Conservation (phyloP, 2,113 vertebrate genomes). For the Amphilophus citrinellus region DNA sequence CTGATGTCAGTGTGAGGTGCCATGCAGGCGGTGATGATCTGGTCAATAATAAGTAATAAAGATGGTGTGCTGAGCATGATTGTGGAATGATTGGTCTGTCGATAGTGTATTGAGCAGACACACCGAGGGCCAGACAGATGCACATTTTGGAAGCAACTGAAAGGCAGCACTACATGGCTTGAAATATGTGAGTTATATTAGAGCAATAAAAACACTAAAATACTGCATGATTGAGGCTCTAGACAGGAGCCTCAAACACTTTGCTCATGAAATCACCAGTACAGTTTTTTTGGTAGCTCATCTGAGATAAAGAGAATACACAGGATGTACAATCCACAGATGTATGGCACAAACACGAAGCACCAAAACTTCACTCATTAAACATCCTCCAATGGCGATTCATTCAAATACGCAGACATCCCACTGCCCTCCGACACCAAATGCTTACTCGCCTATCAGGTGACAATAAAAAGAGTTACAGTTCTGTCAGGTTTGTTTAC, state of each 20-base stretch:
- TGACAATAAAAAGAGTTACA: conserved; percentile 2
- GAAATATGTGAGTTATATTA: conserved; percentile 60
- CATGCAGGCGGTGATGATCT: conserved; percentile 67
- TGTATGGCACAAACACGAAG: not conserved
- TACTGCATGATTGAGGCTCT: conserved; percentile 16
- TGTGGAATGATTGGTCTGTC: conserved; percentile 79
- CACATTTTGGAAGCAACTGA: conserved; percentile 65
- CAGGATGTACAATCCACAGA: not conserved
- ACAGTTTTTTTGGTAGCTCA: not conserved
- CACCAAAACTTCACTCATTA: not conserved
- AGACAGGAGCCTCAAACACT: not conserved
- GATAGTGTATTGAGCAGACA: conserved; percentile 73
- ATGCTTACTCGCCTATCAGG: not conserved
- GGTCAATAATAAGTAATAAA: conserved; percentile 81
- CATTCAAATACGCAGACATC: not conserved
- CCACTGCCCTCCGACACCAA: not conserved
- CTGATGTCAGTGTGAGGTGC: conserved; percentile 66
- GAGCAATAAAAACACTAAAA: conserved; percentile 48
- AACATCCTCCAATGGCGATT: not conserved
- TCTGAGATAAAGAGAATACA: not conserved
- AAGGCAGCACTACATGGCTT: conserved; percentile 49
- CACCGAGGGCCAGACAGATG: conserved; percentile 64
- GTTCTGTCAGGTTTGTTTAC: conserved; percentile 13
- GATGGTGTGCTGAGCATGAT: conserved; percentile 79
- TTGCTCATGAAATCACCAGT: not conserved